Evolutionary conservation across 2,113 vertebrate genomes (phyloP).

Genomic region (Elaphurus davidianus): DNA sequence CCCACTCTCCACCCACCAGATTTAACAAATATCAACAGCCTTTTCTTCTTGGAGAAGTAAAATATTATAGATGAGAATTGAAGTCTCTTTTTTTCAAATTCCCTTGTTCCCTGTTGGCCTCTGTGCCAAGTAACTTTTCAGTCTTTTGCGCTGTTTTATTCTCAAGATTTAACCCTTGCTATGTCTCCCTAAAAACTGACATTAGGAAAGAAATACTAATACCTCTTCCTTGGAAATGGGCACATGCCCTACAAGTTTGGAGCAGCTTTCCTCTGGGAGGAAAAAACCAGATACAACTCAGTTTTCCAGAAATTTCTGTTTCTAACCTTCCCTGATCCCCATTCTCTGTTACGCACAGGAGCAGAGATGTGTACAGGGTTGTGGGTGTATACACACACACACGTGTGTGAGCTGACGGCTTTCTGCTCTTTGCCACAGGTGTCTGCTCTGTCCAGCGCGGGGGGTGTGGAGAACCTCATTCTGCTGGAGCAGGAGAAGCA

Average conservation of each 20-base stretch:
- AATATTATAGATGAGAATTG: background rate
- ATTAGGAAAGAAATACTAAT: background rate
- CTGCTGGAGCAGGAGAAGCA: conserved; percentile 89
- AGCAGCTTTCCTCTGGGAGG: background rate
- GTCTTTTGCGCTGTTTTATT: background rate
- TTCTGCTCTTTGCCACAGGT: conserved; percentile 78
- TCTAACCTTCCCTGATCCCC: background rate
- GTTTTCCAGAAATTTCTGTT: background rate
- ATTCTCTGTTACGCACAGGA: fast-evolving
- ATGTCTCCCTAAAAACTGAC: background rate
- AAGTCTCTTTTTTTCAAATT: background rate
- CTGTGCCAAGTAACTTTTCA: background rate
- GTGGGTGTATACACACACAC: fast-evolving
- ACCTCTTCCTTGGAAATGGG: background rate
- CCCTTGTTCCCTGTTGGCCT: background rate
- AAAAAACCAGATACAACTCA: background rate
- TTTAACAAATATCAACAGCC: background rate
- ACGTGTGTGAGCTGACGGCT: fast-evolving
- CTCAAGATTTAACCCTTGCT: background rate
- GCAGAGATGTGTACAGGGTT: background rate
- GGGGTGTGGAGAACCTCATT: conserved; percentile 92
- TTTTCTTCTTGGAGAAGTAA: background rate
- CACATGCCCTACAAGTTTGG: background rate
- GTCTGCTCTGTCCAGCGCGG: conserved; percentile 90
- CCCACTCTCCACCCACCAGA: background rate